Conservation (phyloP, 2,797 vertebrate species). For the Benthosema pterotum region DNA sequence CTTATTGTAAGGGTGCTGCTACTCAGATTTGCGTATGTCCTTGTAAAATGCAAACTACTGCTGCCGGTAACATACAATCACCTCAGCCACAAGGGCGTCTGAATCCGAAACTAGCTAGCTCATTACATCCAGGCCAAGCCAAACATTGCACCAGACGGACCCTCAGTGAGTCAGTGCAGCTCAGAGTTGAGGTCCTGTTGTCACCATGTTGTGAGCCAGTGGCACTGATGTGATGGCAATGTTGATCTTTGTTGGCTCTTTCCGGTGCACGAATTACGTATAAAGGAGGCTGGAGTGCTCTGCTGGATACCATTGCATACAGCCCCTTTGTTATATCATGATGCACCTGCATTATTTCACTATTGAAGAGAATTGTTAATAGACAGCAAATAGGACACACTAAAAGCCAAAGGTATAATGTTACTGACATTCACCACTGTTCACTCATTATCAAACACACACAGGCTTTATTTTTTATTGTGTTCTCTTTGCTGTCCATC, state of each 20-base stretch:
- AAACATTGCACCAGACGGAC: not conserved
- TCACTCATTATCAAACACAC: not conserved
- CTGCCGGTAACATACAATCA: not conserved
- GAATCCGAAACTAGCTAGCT: not conserved
- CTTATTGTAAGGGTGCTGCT: not conserved
- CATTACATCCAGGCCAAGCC: not conserved
- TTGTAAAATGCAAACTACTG: conserved; percentile 7
- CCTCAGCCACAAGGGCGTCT: not conserved
- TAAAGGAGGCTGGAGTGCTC: not conserved
- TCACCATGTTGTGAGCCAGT: conserved; percentile 3
- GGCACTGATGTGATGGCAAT: too few relatives aligned
- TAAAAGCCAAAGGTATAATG: conserved; percentile 4
- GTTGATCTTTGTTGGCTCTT: too few relatives aligned
- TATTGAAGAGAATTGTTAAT: not conserved
- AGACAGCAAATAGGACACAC: not conserved
- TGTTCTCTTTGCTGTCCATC: not conserved
- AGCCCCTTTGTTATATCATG: not conserved
- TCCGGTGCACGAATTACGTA: too few relatives aligned
- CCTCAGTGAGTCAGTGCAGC: not conserved
- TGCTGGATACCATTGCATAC: conserved; percentile 11
- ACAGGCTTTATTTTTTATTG: not conserved
- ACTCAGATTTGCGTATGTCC: not conserved
- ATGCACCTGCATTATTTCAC: not conserved
- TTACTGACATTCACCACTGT: not conserved
- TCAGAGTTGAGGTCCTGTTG: conserved; percentile 1